These are phyloP conservation scores for Cryptus armator DNA, from an alignment of 2,888 invertebrate genomes.

Conservation along the genomic window DNA sequence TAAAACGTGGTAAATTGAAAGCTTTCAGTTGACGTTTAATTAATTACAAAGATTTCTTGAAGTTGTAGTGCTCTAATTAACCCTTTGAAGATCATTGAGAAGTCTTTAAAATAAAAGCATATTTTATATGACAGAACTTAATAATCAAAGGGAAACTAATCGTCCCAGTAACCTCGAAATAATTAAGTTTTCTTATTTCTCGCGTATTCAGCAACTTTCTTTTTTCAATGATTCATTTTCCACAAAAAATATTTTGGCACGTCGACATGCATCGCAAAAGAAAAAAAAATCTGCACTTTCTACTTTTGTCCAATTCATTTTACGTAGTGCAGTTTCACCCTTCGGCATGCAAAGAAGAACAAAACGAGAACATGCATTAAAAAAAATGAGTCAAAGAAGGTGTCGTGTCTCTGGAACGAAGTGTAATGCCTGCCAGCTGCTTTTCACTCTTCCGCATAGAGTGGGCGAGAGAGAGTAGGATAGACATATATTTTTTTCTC, in stretches of 20 bases:
- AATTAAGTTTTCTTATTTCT: neutral
- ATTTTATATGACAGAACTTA: neutral
- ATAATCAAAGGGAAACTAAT: neutral
- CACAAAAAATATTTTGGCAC: neutral
- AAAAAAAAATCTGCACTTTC: neutral
- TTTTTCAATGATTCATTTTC: neutral
- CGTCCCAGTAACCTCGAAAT: neutral
- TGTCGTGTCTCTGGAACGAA: conserved; percentile 24
- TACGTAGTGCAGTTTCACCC: conserved; percentile 5
- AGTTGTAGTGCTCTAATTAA: neutral
- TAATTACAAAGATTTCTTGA: neutral
- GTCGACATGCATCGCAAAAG: neutral
- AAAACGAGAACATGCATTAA: conserved; percentile 4
- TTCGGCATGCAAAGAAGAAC: conserved; percentile 36
- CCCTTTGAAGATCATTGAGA: neutral
- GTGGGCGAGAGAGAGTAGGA: conserved; percentile 41
- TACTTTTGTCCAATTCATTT: conserved; percentile 21
- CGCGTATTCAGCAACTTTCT: neutral
- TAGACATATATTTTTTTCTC: conserved; percentile 29
- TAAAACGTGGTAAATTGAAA: neutral
- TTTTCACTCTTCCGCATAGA: conserved; percentile 17
- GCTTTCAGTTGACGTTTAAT: neutral
- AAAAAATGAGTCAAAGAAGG: conserved; percentile 33
- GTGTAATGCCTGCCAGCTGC: conserved; percentile 59
- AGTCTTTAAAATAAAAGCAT: neutral